phyloP scores from a whole-genome alignment of 2,888 invertebrate genomes.

The Fissipunctia ypsillon region DNA sequence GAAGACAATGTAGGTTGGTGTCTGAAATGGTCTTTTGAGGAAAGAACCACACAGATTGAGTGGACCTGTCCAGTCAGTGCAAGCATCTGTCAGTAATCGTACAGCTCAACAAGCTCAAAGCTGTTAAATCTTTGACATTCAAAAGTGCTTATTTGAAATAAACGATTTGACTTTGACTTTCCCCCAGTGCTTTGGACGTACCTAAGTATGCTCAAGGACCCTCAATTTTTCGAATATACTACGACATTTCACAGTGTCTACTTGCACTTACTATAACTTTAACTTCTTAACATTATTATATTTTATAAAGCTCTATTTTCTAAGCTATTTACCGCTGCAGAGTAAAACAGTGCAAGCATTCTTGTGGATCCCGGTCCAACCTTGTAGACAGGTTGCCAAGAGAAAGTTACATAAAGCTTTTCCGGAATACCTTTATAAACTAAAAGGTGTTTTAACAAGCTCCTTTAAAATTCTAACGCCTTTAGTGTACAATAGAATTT shows the following conservation, averaged over 20 bases:
- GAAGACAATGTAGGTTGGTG: too few relatives aligned
- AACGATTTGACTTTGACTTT: too few relatives aligned
- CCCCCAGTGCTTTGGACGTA: background rate
- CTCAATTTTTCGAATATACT: background rate
- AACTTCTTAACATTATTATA: background rate
- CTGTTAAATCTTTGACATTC: too few relatives aligned
- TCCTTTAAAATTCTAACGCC: conserved; percentile 17
- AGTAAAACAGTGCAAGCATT: conserved; percentile 27
- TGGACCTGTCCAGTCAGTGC: too few relatives aligned
- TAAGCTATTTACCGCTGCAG: conserved; percentile 14
- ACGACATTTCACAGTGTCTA: background rate
- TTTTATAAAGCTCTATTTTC: conserved; percentile 3
- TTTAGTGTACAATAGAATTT: conserved; percentile 8
- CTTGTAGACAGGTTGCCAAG: conserved; percentile 6
- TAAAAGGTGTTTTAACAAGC: conserved; percentile 18
- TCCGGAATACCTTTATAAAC: conserved; percentile 1
- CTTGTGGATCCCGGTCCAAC: background rate
- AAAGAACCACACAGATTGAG: too few relatives aligned
- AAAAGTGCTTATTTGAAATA: too few relatives aligned
- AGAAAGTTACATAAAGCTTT: conserved; percentile 17
- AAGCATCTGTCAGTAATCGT: too few relatives aligned
- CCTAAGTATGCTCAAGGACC: background rate
- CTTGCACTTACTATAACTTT: conserved; percentile 1
- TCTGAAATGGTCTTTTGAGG: too few relatives aligned
- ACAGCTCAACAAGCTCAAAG: too few relatives aligned